Evolutionary conservation across 2,797 vertebrate species (phyloP), one percentile per base, ranked within the genome.

Genomic region (Myotis pilosus): DNA sequence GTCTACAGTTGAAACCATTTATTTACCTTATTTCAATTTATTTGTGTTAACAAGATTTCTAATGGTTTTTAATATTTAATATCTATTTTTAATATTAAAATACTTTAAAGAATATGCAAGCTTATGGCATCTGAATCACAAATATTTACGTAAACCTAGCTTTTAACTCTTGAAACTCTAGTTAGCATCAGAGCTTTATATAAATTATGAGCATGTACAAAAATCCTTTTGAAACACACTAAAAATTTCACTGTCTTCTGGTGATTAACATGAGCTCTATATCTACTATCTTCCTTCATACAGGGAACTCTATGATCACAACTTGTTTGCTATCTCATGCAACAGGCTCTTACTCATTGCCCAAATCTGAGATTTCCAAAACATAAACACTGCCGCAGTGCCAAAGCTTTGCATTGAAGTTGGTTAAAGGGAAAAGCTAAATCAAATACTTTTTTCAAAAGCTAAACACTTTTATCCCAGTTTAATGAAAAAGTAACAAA

Each of bases 401-500:
- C 80, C 64, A 78, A 79, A 68, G 30, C n/a, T 91, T 49, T 38
- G 30, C 51, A 47, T 38, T 36, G 22, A 57, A 76, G 23, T 16
- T 53, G 38, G 11, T 60, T 84, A 80, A 89, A n/a, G 15, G 22
- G 44, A 25, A 92, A 93, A 82, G 6, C 11, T 71, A 33, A 92
- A 64, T 36, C 44, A 74, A 38, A 86, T 68, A 22, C 15, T 30
- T 55, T 51, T 33, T 66, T 44, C 30, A 8, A 91, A 78, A 92
- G 60, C 30, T 55, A 74, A 68, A 79, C 33, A 64, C 3, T 20
- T 86, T 91, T 66, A 66, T 75, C 57, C 84, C 30, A 80, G 33
- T 84, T 92, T 69, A 72, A 71, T 7, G 81, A 62, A 60, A 93
- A 95, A 74, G 25, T 44, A 89, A 69, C 69, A 82, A 30, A 88